These are phyloP conservation scores for Thumatha senex DNA, from an alignment of 2,888 invertebrate species.

Conservation along the genomic window DNA sequence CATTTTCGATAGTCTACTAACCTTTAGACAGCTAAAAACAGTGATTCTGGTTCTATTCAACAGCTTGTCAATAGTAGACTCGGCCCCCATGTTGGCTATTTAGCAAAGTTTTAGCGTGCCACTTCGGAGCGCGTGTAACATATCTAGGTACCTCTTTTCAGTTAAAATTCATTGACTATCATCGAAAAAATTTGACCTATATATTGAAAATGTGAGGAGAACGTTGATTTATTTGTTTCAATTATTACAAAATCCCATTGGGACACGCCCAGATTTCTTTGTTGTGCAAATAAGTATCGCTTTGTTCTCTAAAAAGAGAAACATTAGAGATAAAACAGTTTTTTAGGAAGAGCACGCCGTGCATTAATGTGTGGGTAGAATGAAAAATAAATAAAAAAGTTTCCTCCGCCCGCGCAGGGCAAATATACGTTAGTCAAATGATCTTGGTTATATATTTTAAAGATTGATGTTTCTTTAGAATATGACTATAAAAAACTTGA, in stretches of 20 bases:
- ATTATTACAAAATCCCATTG: neutral
- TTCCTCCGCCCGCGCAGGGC: neutral
- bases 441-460: conserved; percentile 2
- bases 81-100: too few species aligned
- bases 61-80: too few species aligned
- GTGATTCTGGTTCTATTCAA: too few species aligned
- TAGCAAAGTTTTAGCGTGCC: too few species aligned
- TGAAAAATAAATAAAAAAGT: neutral
- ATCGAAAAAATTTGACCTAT: neutral
- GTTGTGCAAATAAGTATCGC: neutral
- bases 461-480: too few species aligned
- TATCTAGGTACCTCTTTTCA: too few species aligned
- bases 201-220: neutral
- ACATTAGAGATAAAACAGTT: neutral
- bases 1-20: too few species aligned
- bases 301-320: neutral
- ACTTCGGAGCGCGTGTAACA: too few species aligned
- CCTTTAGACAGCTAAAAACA: too few species aligned
- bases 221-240: neutral
- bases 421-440: conserved; percentile 6
- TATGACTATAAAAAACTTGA: too few species aligned
- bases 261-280: neutral
- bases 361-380: neutral
- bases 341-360: neutral
- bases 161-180: too few species aligned